Conservation (phyloP, 1,140 invertebrate genomes). For the Aphis craccivora region DNA sequence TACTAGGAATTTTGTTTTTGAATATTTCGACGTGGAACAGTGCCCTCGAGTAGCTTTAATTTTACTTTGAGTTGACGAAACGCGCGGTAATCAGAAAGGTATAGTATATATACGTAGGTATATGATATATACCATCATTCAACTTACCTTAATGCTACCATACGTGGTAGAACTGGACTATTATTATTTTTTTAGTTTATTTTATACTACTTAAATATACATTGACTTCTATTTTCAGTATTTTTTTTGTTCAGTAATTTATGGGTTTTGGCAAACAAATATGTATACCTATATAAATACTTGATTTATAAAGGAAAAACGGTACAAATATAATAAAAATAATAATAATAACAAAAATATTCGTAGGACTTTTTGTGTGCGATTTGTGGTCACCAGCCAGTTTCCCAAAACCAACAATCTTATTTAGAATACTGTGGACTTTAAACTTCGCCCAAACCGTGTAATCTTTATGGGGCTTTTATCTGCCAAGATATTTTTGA, state of each 20-base stretch:
- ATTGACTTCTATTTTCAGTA: background rate
- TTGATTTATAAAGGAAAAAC: background rate
- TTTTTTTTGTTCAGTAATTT: background rate
- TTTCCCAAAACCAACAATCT: constrained; percentile 11
- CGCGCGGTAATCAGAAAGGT: background rate
- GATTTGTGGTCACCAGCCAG: background rate
- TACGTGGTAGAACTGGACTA: background rate
- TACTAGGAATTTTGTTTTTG: constrained; percentile 19
- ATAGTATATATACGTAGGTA: background rate
- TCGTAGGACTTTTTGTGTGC: background rate
- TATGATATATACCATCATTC: background rate
- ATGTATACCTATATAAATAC: background rate
- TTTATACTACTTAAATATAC: background rate
- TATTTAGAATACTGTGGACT: background rate
- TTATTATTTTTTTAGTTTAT: background rate
- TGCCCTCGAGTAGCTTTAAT: constrained; percentile 6
- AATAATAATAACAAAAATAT: background rate
- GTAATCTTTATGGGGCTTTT: constrained; percentile 3
- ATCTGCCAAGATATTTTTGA: constrained; percentile 11
- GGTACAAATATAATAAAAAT: background rate
- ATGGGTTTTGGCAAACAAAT: background rate
- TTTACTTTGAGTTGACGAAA: background rate
- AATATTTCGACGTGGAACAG: constrained; percentile 29
- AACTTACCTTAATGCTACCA: background rate
- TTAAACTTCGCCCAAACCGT: background rate